Conservation (phyloP, 2,113 vertebrate species). For the Marmota monax region DNA sequence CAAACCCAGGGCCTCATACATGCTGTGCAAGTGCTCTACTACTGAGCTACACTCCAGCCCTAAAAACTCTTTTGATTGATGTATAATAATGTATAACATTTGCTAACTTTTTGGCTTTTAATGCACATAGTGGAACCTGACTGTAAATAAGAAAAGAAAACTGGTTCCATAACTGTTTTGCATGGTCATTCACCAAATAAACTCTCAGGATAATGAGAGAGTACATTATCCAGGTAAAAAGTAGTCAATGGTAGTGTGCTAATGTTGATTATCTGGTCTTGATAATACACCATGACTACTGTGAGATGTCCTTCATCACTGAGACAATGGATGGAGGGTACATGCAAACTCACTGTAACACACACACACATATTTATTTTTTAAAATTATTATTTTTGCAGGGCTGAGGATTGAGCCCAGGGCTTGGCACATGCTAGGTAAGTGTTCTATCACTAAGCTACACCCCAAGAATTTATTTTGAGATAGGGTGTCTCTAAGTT, state of each 20-base stretch:
- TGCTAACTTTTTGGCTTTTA: conserved; percentile 68
- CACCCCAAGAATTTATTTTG: not conserved
- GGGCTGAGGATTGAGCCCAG: not conserved
- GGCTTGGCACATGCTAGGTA: not conserved
- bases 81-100: not conserved
- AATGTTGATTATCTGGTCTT: not conserved
- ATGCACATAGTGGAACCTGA: conserved; percentile 40
- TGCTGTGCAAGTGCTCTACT: not conserved
- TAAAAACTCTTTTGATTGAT: not conserved
- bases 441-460: not conserved
- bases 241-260: not conserved
- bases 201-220: conserved; percentile 40
- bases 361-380: not conserved
- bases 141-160: conserved; percentile 60
- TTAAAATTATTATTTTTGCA: not conserved
- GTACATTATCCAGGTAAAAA: not conserved
- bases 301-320: not conserved
- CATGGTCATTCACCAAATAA: conserved; percentile 50
- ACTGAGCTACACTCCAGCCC: no score
- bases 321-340: not conserved
- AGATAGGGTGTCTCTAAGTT: not conserved
- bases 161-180: conserved; percentile 48
- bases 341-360: not conserved
- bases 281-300: not conserved
- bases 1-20: not conserved